phyloP scores from a whole-genome alignment of 2,888 invertebrate genomes.

The Reticulitermes lucifugus region DNA sequence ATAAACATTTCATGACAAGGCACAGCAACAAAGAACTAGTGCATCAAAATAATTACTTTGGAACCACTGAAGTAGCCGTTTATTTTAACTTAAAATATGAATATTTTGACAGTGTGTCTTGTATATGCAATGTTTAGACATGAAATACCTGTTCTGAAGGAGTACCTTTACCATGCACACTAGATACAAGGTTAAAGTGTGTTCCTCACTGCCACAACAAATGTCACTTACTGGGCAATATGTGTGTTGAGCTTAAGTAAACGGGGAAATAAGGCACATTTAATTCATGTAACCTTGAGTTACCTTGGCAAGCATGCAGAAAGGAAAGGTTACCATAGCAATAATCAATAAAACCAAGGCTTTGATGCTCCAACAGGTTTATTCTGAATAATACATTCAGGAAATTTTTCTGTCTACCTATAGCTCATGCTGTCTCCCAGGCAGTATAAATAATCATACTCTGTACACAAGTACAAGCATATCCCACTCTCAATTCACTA shows the following conservation, averaged over 20 bases:
- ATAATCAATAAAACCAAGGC: slow-evolving; percentile 40
- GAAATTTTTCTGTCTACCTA: too few relatives aligned
- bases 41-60: too few relatives aligned
- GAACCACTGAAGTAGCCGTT: too few relatives aligned
- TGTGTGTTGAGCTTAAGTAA: background rate
- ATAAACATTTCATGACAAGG: too few relatives aligned
- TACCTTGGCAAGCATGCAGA: slow-evolving; percentile 9
- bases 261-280: background rate
- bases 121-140: background rate
- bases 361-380: background rate
- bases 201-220: background rate
- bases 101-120: background rate
- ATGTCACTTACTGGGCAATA: background rate
- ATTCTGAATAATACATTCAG: slow-evolving; percentile 5
- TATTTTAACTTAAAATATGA: too few relatives aligned
- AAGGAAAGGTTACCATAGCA: slow-evolving; percentile 28
- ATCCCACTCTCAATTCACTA: too few relatives aligned
- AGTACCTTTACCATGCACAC: background rate
- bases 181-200: background rate
- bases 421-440: too few relatives aligned
- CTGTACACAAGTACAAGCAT: too few relatives aligned
- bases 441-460: too few relatives aligned
- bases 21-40: too few relatives aligned
- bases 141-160: background rate
- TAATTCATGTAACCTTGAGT: slow-evolving; percentile 19